phyloP scores from a whole-genome alignment of 1,140 invertebrate species.

The Drosophila obscura region DNA sequence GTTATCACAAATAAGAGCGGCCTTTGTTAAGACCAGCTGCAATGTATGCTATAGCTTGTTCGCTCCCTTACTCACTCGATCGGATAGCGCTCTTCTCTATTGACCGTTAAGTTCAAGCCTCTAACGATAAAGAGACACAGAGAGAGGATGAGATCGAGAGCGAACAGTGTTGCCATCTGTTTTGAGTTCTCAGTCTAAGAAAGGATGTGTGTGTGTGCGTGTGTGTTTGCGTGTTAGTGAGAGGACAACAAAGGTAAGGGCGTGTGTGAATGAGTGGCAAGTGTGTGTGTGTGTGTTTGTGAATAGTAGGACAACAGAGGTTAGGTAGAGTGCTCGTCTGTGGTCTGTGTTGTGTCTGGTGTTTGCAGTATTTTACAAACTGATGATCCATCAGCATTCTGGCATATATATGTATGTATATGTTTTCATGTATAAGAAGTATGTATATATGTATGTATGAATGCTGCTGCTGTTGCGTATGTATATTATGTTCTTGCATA shows the following conservation, averaged over 20 bases:
- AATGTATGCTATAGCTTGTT: slow-evolving; percentile 23
- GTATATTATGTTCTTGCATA: slow-evolving; percentile 13
- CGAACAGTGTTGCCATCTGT: no score
- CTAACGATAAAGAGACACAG: slow-evolving; percentile 3
- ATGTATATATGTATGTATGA: slow-evolving; percentile 2
- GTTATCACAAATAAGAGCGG: slow-evolving; percentile 50
- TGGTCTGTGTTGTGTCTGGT: slow-evolving; percentile 7
- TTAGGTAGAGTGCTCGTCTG: neutral
- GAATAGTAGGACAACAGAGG: no score
- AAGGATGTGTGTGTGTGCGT: no score
- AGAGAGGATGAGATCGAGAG: slow-evolving; percentile 5
- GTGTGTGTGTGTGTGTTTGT: neutral
- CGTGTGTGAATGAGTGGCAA: no score
- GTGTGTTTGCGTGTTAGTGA: neutral
- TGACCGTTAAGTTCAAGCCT: slow-evolving; percentile 3
- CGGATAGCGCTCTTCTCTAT: slow-evolving; percentile 2
- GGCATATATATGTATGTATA: no score
- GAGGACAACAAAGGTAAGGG: no score
- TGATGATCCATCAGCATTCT: neutral
- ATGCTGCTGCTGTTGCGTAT: slow-evolving; percentile 6
- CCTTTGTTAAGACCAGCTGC: no score
- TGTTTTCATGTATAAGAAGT: slow-evolving; percentile 3
- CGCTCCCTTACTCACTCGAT: slow-evolving; percentile 3
- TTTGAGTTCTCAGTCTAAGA: no score
- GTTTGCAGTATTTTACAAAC: slow-evolving; percentile 36